Evolutionary conservation across 2,888 invertebrate genomes (phyloP).

Genomic region (Empis stercorea): DNA sequence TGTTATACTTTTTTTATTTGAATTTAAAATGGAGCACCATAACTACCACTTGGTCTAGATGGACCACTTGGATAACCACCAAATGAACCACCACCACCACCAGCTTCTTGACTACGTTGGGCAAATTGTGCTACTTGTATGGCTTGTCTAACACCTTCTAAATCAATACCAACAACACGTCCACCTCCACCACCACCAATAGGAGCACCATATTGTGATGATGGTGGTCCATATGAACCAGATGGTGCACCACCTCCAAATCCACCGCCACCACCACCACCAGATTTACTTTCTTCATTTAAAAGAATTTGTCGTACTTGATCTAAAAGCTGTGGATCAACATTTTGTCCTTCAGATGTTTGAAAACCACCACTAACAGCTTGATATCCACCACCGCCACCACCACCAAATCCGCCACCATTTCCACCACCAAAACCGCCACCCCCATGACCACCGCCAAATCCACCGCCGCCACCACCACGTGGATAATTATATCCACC

Average conservation of each 20-base stretch:
- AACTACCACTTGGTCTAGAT: conserved; percentile 52
- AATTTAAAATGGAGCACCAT: conserved; percentile 42
- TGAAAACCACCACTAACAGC: conserved; percentile 66
- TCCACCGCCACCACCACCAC: conserved; percentile 40
- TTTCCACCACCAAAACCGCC: conserved; percentile 39
- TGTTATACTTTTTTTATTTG: too few relatives aligned
- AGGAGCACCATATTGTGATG: conserved; percentile 53
- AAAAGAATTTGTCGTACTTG: conserved; percentile 75
- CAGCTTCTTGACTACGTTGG: conserved; percentile 46
- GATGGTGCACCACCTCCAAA: conserved; percentile 42
- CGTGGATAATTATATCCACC: conserved; percentile 60
- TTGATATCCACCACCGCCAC: conserved; percentile 58
- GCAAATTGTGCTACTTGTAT: conserved; percentile 79
- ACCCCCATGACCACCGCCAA: conserved; percentile 36
- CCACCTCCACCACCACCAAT: conserved; percentile 29
- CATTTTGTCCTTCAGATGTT: conserved; percentile 70
- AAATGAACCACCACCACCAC: conserved; percentile 33
- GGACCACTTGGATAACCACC: conserved; percentile 40
- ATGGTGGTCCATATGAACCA: conserved; percentile 53
- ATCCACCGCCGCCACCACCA: conserved; percentile 29
- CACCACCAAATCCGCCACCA: conserved; percentile 34
- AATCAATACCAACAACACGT: conserved; percentile 66
- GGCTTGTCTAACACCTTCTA: conserved; percentile 74
- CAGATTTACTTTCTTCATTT: conserved; percentile 59
- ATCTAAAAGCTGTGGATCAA: conserved; percentile 66